Evolutionary conservation across 2,888 invertebrate genomes (phyloP).

Genomic region (Endomychus coccineus): DNA sequence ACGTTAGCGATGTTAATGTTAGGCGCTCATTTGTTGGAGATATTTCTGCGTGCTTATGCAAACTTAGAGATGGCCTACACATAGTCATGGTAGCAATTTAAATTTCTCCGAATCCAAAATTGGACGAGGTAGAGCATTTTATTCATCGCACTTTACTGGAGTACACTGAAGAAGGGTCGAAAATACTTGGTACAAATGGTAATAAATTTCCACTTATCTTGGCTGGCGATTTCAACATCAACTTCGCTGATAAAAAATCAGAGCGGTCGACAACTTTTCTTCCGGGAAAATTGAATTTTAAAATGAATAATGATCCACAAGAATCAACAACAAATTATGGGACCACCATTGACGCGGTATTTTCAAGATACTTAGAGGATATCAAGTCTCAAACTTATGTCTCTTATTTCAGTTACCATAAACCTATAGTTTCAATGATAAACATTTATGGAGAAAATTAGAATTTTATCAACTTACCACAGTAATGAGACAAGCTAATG

Average conservation of each 20-base stretch:
- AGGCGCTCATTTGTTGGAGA: too few species aligned
- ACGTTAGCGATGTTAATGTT: too few species aligned
- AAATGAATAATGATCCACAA: constrained; percentile 10
- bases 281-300: constrained; percentile 2
- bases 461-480: too few species aligned
- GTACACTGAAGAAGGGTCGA: constrained; percentile 6
- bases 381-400: constrained; percentile 12
- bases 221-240: constrained; percentile 6
- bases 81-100: constrained; percentile 26
- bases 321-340: constrained; percentile 12
- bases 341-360: constrained; percentile 14
- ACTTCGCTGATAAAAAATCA: constrained; percentile 2
- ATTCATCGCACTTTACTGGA: constrained; percentile 23
- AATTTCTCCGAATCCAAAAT: constrained; percentile 27
- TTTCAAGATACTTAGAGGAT: constrained; percentile 11
- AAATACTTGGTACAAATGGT: neutral
- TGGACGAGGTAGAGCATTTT: constrained; percentile 27
- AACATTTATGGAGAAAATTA: neutral
- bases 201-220: constrained; percentile 10
- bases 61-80: constrained; percentile 24
- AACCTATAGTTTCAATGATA: constrained; percentile 5
- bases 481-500: too few species aligned
- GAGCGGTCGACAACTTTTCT: constrained; percentile 5
- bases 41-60: constrained; percentile 24
- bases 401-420: constrained; percentile 11